phyloP scores from a whole-genome alignment of 2,113 vertebrate species.

The Megalops atlanticus region DNA sequence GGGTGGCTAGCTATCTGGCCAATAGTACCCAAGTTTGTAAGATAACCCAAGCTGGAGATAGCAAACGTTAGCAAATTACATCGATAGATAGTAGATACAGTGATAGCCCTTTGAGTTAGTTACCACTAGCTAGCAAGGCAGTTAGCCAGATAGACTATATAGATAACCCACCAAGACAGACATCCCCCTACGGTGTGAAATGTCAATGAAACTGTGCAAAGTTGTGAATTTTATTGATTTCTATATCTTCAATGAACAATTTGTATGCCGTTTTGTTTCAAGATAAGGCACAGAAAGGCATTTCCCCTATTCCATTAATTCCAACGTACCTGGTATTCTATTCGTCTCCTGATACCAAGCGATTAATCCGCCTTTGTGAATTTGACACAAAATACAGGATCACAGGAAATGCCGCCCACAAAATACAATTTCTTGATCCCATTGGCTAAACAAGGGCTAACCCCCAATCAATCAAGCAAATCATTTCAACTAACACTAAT shows the following conservation, averaged over 20 bases:
- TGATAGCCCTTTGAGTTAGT: too few species aligned
- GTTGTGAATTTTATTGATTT: neutral
- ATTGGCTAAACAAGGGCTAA: slow-evolving; percentile 27
- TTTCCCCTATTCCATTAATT: neutral
- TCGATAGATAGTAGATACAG: too few species aligned
- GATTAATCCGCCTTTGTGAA: slow-evolving; percentile 21
- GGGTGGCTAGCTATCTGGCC: too few species aligned
- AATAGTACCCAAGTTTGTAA: too few species aligned
- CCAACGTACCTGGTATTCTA: slow-evolving; percentile 37
- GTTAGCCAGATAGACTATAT: too few species aligned
- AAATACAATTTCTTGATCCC: neutral
- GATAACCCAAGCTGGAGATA: too few species aligned
- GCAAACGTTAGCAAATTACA: neutral
- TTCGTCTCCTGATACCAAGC: slow-evolving; percentile 10
- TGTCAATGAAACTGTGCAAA: slow-evolving; percentile 9
- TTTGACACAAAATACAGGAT: slow-evolving; percentile 30
- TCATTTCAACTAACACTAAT: slow-evolving; percentile 29
- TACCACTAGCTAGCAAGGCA: too few species aligned
- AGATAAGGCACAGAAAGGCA: neutral
- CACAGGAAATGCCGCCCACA: slow-evolving; percentile 40
- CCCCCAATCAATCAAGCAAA: slow-evolving; percentile 30
- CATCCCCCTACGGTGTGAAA: neutral
- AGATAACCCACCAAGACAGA: too few species aligned
- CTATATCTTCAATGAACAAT: neutral
- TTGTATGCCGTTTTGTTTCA: neutral